phyloP scores from a whole-genome alignment of 2,888 invertebrate genomes.

The Hydroisotoma schaefferi region DNA sequence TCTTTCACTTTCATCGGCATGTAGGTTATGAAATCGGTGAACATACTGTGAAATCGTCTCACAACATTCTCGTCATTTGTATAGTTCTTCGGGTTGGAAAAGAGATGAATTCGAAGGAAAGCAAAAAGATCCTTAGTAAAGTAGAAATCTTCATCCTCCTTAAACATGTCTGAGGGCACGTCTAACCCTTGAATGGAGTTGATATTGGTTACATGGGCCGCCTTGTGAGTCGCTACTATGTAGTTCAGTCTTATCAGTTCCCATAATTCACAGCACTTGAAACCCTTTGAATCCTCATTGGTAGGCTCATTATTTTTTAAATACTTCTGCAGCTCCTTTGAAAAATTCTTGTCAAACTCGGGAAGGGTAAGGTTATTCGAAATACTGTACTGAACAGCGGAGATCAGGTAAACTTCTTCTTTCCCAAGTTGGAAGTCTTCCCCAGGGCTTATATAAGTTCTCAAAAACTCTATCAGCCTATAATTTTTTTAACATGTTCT shows the following conservation, averaged over 20 bases:
- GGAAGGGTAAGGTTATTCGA: slow-evolving; percentile 28
- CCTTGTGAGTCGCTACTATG: slow-evolving; percentile 33
- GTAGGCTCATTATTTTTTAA: slow-evolving; percentile 24
- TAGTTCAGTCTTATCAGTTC: slow-evolving; percentile 38
- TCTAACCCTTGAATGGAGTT: slow-evolving; percentile 9
- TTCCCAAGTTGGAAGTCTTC: slow-evolving; percentile 30
- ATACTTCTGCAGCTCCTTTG: slow-evolving; percentile 41
- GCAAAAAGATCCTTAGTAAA: slow-evolving; percentile 43
- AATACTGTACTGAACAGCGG: slow-evolving; percentile 29
- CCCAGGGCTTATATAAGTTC: slow-evolving; percentile 10
- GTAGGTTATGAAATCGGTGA: slow-evolving; percentile 87
- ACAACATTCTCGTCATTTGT: slow-evolving; percentile 63
- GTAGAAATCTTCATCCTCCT: slow-evolving; percentile 37
- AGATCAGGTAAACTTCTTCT: slow-evolving; percentile 21
- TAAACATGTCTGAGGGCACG: neutral
- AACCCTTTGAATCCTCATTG: slow-evolving; percentile 25
- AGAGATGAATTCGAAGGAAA: slow-evolving; percentile 38
- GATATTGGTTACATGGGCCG: slow-evolving; percentile 22
- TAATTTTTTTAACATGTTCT: neutral
- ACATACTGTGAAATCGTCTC: slow-evolving; percentile 73
- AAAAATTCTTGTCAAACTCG: slow-evolving; percentile 32
- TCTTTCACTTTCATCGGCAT: slow-evolving; percentile 90
- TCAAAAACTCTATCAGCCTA: slow-evolving; percentile 39
- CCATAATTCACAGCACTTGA: slow-evolving; percentile 39
- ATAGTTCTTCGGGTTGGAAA: slow-evolving; percentile 21